Percentiles rank a stretch among this genome's conserved stretches.
Conservation (phyloP, 2,797 vertebrate species). For the Squalus acanthias region DNA sequence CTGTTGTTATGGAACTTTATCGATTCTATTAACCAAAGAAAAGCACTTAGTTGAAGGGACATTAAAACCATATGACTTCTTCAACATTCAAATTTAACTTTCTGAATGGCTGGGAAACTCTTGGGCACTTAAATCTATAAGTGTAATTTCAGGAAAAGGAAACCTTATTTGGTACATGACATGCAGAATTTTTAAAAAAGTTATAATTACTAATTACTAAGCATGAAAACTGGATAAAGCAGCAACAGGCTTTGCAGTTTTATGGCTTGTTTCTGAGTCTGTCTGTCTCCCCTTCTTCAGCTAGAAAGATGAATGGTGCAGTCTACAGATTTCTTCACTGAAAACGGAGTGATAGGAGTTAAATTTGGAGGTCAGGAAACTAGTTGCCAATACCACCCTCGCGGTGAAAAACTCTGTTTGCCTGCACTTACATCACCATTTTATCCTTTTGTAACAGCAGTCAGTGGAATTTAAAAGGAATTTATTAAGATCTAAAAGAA, state of each 20-base stretch:
- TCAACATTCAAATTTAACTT: background rate
- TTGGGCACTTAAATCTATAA: background rate
- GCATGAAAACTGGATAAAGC: background rate
- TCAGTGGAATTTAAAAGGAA: background rate
- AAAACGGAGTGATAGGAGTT: background rate
- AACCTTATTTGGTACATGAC: background rate
- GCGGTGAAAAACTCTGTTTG: background rate
- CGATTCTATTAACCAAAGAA: background rate
- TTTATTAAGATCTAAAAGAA: background rate
- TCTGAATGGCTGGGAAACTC: background rate
- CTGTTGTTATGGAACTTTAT: background rate
- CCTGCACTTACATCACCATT: background rate
- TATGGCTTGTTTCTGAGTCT: background rate
- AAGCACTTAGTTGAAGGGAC: background rate
- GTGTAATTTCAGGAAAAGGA: no score
- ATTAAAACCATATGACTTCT: background rate
- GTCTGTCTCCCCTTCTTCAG: background rate
- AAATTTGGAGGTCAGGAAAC: background rate
- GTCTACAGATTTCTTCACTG: background rate
- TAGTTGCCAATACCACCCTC: background rate
- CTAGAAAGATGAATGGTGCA: background rate
- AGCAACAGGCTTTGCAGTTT: background rate
- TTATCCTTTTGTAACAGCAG: background rate
- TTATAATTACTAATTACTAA: background rate
- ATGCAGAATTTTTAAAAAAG: background rate